These are phyloP conservation scores for Stenodera caucasica DNA, from an alignment of 2,888 invertebrate genomes.

Conservation along the genomic window DNA sequence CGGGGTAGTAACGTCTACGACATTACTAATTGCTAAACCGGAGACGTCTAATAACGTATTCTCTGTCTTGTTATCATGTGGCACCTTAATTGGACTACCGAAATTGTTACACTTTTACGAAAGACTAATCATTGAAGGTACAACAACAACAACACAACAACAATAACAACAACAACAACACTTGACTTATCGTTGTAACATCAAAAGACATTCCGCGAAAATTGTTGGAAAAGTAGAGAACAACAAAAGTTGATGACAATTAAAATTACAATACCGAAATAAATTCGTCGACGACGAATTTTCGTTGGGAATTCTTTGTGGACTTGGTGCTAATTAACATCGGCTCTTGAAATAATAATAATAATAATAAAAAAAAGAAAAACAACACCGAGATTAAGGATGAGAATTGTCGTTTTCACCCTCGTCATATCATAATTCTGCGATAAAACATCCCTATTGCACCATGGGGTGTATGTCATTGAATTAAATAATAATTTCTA, in stretches of 20 bases:
- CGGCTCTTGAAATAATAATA: no score
- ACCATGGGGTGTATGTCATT: conserved; percentile 20
- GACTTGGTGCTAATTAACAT: neutral
- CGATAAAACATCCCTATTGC: conserved; percentile 24
- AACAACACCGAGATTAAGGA: neutral
- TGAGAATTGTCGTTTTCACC: conserved; percentile 10
- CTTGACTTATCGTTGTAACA: neutral
- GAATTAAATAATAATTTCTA: conserved; percentile 50
- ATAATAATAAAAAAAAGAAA: no score
- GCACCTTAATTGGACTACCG: conserved; percentile 29
- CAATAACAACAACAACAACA: neutral
- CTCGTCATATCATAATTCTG: conserved; percentile 30
- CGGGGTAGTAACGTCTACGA: conserved; percentile 5
- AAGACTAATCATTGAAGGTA: conserved; percentile 13
- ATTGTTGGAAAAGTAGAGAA: neutral
- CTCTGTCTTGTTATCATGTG: conserved; percentile 19
- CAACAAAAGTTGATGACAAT: neutral
- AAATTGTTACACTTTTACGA: conserved; percentile 26
- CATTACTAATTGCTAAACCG: conserved; percentile 29
- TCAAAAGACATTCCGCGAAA: neutral
- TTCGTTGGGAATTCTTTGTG: no score
- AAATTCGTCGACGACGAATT: neutral
- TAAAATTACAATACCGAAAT: neutral
- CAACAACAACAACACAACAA: neutral
- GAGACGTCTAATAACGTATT: conserved; percentile 14